Base-by-base conservation (phyloP, 2,888 invertebrate species). In the Andrena bucephala region DNA sequence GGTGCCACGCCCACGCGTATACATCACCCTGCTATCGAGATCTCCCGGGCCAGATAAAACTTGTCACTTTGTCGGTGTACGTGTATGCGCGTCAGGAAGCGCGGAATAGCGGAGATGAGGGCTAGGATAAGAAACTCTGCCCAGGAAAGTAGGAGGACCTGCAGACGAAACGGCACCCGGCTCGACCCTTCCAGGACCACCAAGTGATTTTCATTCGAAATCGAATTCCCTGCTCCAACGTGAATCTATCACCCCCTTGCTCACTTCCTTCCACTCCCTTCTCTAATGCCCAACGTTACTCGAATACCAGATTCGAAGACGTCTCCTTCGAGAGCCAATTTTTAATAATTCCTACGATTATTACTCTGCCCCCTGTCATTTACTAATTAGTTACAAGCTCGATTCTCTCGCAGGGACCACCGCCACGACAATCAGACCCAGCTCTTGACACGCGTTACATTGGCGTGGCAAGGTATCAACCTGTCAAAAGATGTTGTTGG, bases 41-140 rank as follows among this genome's bases (percentile, higher is more conserved):
- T 88, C 82, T 65, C 57, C 66, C 59, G 70, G 69, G 27, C 20
- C 73, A 77, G 88, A 88, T 88, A 89, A 88, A 87, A 65, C 90
- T 88, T 90, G 91, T 91, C 91, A 91, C 91, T 90, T 91, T 90
- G 90, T 89, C 89, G 90, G 89, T 85, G 81, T 77, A 57, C 67
- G 77, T 77, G 70, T 57, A 57, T 65, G 65, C 65, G 67, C 79
- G 74, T 72, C 68, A 81, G 74, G 82, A 84, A 82, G 63, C 85
- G 85, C 86, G 83, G 89, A 85, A 89, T 84, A 81, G 78, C 72
- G 42, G 76, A 83, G 89, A 89, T 89, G 72, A 75, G 78, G 67
- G 68, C 62, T 52, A 36, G 81, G 89, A 89, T 89, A 88, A 89
- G 74, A 31, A 29, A 60, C 31, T 63, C 66, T 42, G 67, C 68